Evolutionary conservation across 1,140 invertebrate genomes (phyloP), one percentile per base, ranked within the genome.

Genomic region (Leptinotarsa texana): DNA sequence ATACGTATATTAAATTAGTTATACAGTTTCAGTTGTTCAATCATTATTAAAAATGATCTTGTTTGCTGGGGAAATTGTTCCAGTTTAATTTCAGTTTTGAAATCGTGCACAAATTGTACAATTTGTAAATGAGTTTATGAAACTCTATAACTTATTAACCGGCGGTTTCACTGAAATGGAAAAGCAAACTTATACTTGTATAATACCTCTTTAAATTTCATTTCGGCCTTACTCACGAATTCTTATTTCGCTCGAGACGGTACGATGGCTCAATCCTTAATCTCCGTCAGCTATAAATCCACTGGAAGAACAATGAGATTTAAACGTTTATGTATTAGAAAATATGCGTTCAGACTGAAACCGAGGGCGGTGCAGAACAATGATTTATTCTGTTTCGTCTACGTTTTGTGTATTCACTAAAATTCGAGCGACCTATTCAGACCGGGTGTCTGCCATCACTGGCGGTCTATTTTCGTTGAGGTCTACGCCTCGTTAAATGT

Each of bases 381-480:
- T 18, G 51, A 57, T 57, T 57, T 57, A 57, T 57, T 57, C 51
- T 18, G 51, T 57, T 57, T 57, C n/a, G 51, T 17, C 33, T 42
- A 42, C 33, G 33, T 42, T 42, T 42, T 42, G 2, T 42, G 2
- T 42, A 42, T 42, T 42, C 33, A 42, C 33, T 57, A 17, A 18
- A 57, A 57, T 57, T 17, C 51, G n/a, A 57, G 51, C 51, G 15
- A 18, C 15, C n/a, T 57, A 17, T 15, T 57, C 51, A 18, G 17
- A 57, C 51, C 51, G n/a, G 51, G 51, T 57, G 51, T 57, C 51
- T 57, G 51, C 51, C 51, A 57, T 57, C n/a, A 57, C 51, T 57
- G 51, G n/a, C n/a, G 15, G n/a, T 57, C 51, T 57, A 57, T 57
- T 57, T 57, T 18, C 4, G 51, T 57, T 18, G 51, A 57, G 51